These are phyloP conservation scores for Colossoma macropomum DNA, from an alignment of 2,113 vertebrate genomes.

Conservation along the genomic window DNA sequence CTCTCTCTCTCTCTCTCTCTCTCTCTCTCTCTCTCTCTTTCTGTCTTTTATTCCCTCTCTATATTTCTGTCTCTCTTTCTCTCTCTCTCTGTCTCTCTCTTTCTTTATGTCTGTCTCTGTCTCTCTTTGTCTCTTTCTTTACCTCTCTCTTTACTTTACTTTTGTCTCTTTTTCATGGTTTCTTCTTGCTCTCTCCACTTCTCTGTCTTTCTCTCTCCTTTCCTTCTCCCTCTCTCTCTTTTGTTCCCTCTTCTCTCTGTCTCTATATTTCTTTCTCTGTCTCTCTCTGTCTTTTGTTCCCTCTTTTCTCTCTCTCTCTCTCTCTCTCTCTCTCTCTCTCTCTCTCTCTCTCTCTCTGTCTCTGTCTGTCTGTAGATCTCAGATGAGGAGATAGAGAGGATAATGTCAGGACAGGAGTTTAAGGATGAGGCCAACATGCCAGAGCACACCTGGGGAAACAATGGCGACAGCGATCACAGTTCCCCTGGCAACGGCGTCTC, in stretches of 20 bases:
- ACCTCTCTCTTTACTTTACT: not conserved
- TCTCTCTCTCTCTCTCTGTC: not conserved
- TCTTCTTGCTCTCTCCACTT: too few relatives aligned
- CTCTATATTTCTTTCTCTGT: not conserved
- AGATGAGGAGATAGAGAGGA: constrained; percentile 97
- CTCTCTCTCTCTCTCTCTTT: not conserved
- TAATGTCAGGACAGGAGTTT: constrained; percentile 99
- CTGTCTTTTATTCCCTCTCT: too few relatives aligned
- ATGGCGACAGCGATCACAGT: constrained; percentile 97
- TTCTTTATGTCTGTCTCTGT: not conserved
- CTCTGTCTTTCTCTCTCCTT: too few relatives aligned
- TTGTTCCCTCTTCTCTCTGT: not conserved
- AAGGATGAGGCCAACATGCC: constrained; percentile 91
- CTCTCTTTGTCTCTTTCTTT: not conserved
- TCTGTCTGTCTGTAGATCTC: constrained; percentile 82
- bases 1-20: not conserved
- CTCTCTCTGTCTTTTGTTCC: too few relatives aligned
- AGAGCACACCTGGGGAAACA: constrained; percentile 92
- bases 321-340: not conserved
- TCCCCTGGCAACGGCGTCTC: constrained; percentile 95
- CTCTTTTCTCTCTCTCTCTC: not conserved
- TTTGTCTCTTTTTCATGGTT: not conserved
- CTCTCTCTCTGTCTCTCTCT: not conserved
- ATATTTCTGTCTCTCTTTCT: too few relatives aligned
- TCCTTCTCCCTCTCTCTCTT: not conserved